These are phyloP conservation scores for Leptinotarsa undecemlineata DNA, from an alignment of 1,140 invertebrate species.

Conservation along the genomic window DNA sequence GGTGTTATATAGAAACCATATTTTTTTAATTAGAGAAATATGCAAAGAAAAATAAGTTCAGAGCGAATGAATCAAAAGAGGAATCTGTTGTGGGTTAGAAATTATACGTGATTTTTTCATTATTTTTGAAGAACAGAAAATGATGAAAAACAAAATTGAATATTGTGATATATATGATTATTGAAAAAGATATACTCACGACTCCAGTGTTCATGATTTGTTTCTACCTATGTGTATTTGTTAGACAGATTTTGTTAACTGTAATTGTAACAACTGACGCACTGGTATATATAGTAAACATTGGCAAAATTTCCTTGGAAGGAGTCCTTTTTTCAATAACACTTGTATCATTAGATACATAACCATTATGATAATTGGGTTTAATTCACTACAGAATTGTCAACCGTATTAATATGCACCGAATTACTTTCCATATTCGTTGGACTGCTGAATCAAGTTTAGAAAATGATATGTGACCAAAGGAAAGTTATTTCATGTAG, in stretches of 20 bases:
- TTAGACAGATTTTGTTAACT: slow-evolving; percentile 40
- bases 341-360: background rate
- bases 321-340: slow-evolving; percentile 20
- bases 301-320: slow-evolving; percentile 42
- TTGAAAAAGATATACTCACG: slow-evolving; percentile 34
- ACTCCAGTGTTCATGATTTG: slow-evolving; percentile 38
- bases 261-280: slow-evolving; percentile 37
- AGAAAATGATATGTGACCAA: background rate
- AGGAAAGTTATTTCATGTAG: slow-evolving; percentile 15
- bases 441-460: background rate
- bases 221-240: slow-evolving; percentile 35
- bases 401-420: background rate
- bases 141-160: too few species aligned
- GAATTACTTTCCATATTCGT: slow-evolving; percentile 12
- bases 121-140: too few species aligned
- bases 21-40: too few species aligned
- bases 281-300: slow-evolving; percentile 39
- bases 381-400: background rate
- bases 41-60: too few species aligned
- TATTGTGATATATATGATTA: too few species aligned
- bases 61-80: too few species aligned
- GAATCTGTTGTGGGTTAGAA: too few species aligned
- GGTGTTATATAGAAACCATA: too few species aligned
- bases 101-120: too few species aligned
- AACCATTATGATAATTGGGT: slow-evolving; percentile 13